Percentiles rank a stretch among this genome's conserved stretches.
These are phyloP conservation scores for Lydus trimaculatus DNA, from an alignment of 2,888 invertebrate genomes.

Conservation along the genomic window DNA sequence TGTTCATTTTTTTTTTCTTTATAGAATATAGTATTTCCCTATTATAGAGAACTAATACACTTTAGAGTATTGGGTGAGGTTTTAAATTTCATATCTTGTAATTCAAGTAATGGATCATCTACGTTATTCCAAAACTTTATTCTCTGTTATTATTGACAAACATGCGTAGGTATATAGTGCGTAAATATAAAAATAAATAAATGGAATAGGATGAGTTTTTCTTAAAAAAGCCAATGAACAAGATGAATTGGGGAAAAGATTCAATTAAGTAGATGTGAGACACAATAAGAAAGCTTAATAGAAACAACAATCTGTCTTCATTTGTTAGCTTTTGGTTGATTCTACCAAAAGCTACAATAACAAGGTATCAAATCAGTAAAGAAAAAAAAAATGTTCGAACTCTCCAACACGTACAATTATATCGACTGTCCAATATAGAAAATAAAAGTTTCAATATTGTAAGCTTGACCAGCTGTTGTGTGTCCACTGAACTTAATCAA, in stretches of 20 bases:
- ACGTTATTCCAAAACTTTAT: constrained; percentile 9
- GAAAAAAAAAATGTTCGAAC: neutral
- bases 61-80: constrained; percentile 39
- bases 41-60: constrained; percentile 41
- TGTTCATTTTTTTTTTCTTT: constrained; percentile 18
- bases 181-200: neutral
- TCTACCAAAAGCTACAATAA: constrained; percentile 15
- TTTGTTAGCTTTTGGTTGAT: constrained; percentile 47
- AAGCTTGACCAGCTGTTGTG: neutral
- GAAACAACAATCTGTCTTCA: constrained; percentile 57
- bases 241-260: constrained; percentile 50
- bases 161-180: neutral
- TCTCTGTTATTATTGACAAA: constrained; percentile 1
- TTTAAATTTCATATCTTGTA: constrained; percentile 46
- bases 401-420: neutral
- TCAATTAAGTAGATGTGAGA: constrained; percentile 45
- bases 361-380: neutral
- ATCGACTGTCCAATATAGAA: neutral
- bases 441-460: neutral
- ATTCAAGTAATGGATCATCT: constrained; percentile 42
- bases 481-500: constrained; percentile 3
- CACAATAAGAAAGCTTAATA: constrained; percentile 53
- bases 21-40: neutral
- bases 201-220: neutral
- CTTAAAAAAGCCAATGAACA: constrained; percentile 40